Conservation (phyloP, 1,140 invertebrate genomes). For the Caenorhabditis inopinata region DNA sequence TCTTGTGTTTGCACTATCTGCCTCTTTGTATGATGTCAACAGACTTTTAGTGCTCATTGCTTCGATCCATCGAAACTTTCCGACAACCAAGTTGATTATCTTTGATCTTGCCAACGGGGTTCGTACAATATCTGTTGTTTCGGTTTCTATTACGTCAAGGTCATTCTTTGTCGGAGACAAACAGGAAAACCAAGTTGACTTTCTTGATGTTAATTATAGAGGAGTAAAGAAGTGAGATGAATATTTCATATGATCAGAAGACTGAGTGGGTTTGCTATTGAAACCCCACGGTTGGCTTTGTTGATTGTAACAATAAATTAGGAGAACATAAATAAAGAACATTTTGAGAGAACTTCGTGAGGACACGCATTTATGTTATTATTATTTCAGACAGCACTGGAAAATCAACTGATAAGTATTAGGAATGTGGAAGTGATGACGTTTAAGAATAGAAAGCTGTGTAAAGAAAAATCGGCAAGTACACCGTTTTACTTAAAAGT, state of each 20-base stretch:
- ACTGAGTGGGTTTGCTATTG: background rate
- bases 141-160: background rate
- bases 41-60: conserved; percentile 4
- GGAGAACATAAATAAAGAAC: background rate
- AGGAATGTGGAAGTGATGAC: conserved; percentile 15
- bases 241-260: background rate
- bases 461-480: background rate
- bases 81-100: conserved; percentile 28
- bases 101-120: conserved; percentile 31
- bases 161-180: conserved; percentile 26
- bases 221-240: background rate
- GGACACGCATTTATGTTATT: no score
- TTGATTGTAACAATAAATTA: background rate
- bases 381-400: background rate
- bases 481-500: background rate
- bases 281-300: background rate
- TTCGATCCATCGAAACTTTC: conserved; percentile 5
- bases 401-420: conserved; percentile 9
- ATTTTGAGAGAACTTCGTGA: background rate
- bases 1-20: conserved; percentile 5
- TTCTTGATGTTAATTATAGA: background rate
- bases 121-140: conserved; percentile 4
- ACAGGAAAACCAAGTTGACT: background rate
- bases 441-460: background rate
- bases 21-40: background rate